Conservation (phyloP, 2,113 vertebrate genomes). For the Cettia cetti region DNA sequence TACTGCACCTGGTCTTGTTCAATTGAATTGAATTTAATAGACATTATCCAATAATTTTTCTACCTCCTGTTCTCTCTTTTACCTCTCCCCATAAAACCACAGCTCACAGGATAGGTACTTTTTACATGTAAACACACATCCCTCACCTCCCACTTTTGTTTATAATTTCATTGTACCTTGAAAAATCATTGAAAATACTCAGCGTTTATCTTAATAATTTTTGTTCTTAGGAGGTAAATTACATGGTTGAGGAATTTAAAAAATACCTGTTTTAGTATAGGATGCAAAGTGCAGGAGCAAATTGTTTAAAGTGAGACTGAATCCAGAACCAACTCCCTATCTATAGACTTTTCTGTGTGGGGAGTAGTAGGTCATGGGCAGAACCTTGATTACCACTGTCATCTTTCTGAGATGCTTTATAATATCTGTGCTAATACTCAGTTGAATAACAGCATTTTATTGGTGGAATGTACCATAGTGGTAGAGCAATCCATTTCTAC, state of each 20-base stretch:
- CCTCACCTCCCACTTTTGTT: rapidly evolving
- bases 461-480: not conserved
- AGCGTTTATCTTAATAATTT: not conserved
- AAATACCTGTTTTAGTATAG: not conserved
- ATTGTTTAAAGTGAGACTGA: not conserved
- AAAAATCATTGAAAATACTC: not conserved
- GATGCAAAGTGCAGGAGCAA: not conserved
- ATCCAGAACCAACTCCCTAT: rapidly evolving
- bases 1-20: slow-evolving; percentile 20
- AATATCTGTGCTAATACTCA: not conserved
- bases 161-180: not conserved
- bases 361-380: rapidly evolving
- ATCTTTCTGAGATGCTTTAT: not conserved
- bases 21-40: slow-evolving; percentile 39
- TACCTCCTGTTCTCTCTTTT: not conserved
- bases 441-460: not conserved
- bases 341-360: rapidly evolving
- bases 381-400: rapidly evolving
- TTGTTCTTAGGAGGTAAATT: not conserved
- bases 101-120: not conserved
- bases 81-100: not conserved
- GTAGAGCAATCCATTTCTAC: not conserved
- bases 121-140: not conserved
- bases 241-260: not conserved
- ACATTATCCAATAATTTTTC: not conserved